Conservation (phyloP, 1,140 invertebrate species). For the Mesaphorura yosii region DNA sequence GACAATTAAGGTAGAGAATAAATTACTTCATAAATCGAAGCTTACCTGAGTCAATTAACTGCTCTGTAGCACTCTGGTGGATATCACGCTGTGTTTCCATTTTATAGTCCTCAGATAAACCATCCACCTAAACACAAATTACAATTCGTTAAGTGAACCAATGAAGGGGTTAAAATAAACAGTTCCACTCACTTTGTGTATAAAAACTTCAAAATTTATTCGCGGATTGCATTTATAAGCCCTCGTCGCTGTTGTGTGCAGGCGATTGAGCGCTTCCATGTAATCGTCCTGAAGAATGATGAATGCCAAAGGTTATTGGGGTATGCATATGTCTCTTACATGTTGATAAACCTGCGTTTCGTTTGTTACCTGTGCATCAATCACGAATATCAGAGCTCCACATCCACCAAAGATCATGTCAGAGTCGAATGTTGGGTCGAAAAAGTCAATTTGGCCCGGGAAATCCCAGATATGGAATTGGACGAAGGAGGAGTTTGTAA, state of each 20-base stretch:
- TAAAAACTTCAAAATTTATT: constrained; percentile 98
- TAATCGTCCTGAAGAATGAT: constrained; percentile 71
- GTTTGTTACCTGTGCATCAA: constrained; percentile 80
- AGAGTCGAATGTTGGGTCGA: constrained; percentile 89
- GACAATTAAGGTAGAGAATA: background rate
- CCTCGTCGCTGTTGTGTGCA: constrained; percentile 82
- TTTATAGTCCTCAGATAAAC: constrained; percentile 95
- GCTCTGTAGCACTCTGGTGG: constrained; percentile 89
- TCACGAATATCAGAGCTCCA: constrained; percentile 95
- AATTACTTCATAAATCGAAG: background rate
- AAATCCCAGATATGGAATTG: constrained; percentile 99
- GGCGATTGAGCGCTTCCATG: constrained; percentile 83
- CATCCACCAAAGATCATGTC: constrained; percentile 89
- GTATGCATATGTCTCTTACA: too few relatives aligned
- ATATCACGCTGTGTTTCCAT: constrained; percentile 98
- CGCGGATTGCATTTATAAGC: constrained; percentile 92
- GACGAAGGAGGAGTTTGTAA: constrained; percentile 91
- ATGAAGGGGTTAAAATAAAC: background rate
- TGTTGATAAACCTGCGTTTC: background rate
- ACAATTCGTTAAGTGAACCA: background rate
- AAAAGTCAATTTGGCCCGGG: constrained; percentile 96
- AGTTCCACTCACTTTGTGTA: constrained; percentile 71
- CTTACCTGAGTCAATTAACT: constrained; percentile 75
- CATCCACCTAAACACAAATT: constrained; percentile 62
- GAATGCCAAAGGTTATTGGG: too few relatives aligned